These are phyloP conservation scores for Urophycis tenuis DNA, from an alignment of 2,797 vertebrate species.

Conservation along the genomic window DNA sequence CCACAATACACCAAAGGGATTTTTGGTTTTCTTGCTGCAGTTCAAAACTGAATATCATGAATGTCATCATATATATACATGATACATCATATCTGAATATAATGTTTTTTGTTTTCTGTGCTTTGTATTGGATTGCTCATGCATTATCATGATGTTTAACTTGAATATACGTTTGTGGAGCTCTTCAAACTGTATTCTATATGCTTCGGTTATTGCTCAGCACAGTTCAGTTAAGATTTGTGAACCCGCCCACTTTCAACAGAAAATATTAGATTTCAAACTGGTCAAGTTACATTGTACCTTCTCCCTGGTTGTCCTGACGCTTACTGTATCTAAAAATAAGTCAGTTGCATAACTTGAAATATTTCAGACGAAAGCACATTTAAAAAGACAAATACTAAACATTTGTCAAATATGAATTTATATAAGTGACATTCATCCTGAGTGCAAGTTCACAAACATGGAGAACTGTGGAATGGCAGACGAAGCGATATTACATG, in stretches of 20 bases:
- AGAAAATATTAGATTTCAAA: not conserved
- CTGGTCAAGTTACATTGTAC: not conserved
- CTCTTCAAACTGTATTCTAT: not conserved
- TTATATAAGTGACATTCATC: not conserved
- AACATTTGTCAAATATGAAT: not conserved
- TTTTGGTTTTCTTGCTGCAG: too few relatives aligned
- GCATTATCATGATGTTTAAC: not conserved
- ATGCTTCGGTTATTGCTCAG: not conserved
- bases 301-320: not conserved
- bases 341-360: not conserved
- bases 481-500: not conserved
- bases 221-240: constrained; percentile 1
- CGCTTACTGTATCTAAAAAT: not conserved
- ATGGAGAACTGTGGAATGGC: not conserved
- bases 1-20: too few relatives aligned
- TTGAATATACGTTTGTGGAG: not conserved
- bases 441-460: not conserved
- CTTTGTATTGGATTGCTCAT: too few relatives aligned
- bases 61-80: too few relatives aligned
- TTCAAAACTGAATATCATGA: too few relatives aligned
- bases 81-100: too few relatives aligned
- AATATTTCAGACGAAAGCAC: too few relatives aligned
- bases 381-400: not conserved
- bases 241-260: not conserved
- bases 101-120: too few relatives aligned